Percentiles rank a stretch among this genome's conserved stretches.
These are phyloP conservation scores for Patella pellucida DNA, from an alignment of 2,888 invertebrate genomes.

Conservation along the genomic window DNA sequence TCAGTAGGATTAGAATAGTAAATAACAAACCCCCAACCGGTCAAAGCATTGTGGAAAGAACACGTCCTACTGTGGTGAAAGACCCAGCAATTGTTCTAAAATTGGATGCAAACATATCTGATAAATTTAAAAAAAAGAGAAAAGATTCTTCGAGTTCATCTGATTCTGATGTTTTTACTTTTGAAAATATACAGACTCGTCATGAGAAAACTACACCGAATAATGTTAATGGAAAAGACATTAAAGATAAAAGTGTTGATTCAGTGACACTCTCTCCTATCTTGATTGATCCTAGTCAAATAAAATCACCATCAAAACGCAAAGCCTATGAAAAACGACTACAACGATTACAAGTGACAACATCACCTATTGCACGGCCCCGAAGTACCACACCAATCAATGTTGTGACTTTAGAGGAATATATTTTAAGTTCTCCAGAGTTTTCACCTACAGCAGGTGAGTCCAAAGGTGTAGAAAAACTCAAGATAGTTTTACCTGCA, in stretches of 20 bases:
- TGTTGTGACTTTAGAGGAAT: slow-evolving; percentile 61
- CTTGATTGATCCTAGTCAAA: slow-evolving; percentile 49
- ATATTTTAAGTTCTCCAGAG: slow-evolving; percentile 60
- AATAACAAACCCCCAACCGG: not conserved
- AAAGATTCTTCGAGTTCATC: slow-evolving; percentile 22
- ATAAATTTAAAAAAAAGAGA: not conserved
- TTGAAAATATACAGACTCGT: slow-evolving; percentile 11
- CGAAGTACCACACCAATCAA: slow-evolving; percentile 63
- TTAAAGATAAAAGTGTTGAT: slow-evolving; percentile 5
- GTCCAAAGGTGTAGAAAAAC: slow-evolving; percentile 46
- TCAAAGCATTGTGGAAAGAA: not conserved
- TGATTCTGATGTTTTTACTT: slow-evolving; percentile 19
- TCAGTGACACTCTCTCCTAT: slow-evolving; percentile 33
- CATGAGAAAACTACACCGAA: slow-evolving; percentile 7
- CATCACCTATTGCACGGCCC: slow-evolving; percentile 60
- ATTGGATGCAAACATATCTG: not conserved
- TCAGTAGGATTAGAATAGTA: not conserved
- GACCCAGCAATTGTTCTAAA: slow-evolving; percentile 1
- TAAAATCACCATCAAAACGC: slow-evolving; percentile 57
- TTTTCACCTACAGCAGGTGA: slow-evolving; percentile 39
- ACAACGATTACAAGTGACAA: slow-evolving; percentile 60
- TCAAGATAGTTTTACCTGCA: slow-evolving; percentile 59
- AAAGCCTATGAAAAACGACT: slow-evolving; percentile 61
- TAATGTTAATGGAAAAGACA: slow-evolving; percentile 6
- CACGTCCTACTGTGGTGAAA: not conserved